A percentile compares a stretch with the other conserved stretches of the same genome.
phyloP scores from a whole-genome alignment of 2,113 vertebrate species.

The Tonatia bakeri region DNA sequence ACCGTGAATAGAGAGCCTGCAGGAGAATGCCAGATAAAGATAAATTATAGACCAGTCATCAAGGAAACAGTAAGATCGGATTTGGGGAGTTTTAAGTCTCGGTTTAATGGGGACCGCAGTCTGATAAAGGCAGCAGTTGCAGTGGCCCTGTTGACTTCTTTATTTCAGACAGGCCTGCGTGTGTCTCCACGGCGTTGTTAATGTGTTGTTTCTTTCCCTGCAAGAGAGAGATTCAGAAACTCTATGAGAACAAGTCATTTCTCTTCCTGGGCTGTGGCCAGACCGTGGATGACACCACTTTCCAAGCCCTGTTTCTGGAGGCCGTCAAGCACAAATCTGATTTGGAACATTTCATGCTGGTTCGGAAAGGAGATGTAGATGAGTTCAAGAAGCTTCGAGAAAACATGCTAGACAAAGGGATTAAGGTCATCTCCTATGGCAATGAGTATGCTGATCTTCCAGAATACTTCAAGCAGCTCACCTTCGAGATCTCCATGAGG shows the following conservation, averaged over 20 bases:
- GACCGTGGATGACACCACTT: slow-evolving; percentile 97
- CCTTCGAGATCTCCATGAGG: slow-evolving; percentile 88
- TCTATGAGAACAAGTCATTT: slow-evolving; percentile 96
- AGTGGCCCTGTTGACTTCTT: background rate
- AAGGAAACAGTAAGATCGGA: background rate
- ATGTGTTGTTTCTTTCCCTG: slow-evolving; percentile 49
- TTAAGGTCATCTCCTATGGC: slow-evolving; percentile 96
- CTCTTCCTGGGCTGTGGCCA: slow-evolving; percentile 96
- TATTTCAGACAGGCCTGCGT: background rate
- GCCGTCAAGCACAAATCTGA: slow-evolving; percentile 96
- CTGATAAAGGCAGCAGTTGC: background rate
- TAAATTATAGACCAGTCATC: background rate
- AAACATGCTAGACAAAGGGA: slow-evolving; percentile 98
- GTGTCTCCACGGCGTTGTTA: background rate
- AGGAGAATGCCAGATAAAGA: background rate
- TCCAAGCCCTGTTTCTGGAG: slow-evolving; percentile 96
- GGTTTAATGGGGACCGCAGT: background rate
- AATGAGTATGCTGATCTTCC: slow-evolving; percentile 92
- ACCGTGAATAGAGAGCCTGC: background rate
- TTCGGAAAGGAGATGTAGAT: slow-evolving; percentile 91
- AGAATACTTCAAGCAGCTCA: slow-evolving; percentile 91
- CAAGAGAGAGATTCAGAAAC: slow-evolving; percentile 96
- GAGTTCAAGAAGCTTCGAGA: slow-evolving; percentile 96
- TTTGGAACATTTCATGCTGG: slow-evolving; percentile 97
- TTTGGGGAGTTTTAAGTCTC: background rate